Evolutionary conservation across 2,113 vertebrate species (phyloP), one percentile per base, ranked within the genome.

Genomic region (Perca schrenkii): DNA sequence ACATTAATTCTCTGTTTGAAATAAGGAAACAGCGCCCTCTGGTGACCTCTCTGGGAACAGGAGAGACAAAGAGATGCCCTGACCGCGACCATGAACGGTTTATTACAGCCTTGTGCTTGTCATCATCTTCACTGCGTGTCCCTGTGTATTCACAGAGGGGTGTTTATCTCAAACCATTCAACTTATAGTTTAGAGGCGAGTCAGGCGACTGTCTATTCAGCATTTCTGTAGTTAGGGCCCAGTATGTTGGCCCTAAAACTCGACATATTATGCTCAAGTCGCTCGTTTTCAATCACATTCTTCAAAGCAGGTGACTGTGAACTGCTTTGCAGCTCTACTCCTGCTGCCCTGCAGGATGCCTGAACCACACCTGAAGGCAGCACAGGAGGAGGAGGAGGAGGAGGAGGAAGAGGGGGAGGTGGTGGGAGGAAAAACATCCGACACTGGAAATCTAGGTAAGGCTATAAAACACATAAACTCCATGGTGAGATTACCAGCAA

Each of bases 361-460:
- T 69, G 88, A 91, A 90, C 92, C 92, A 91, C 93, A 93, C 92
- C 93, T 94, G 94, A 89, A 86, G 88, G 71, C 63, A 72, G 79
- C 54, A 21, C 60, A 73, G 71, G 65, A 66, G 25, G 58, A 50
- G 47, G 69, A 25, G 28, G 70, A 50, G 60, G 70, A 56, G 16
- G 63, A 40, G 36, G 78, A 36, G 74, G 64, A 7, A 43, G 67
- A 34, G n/a, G 34, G 3, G 64, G 77, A 17, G 61, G 67, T 14
- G n/a, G 34, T 34, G 34, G 43, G 11, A 31, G 40, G 63, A 50
- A 70, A 83, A 82, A 74, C 52, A 75, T 43, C 61, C 58, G 21
- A 79, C 47, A 17, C 52, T 85, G 54, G 43, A 79, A 70, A 82
- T 77, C 10, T 74, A n/a, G 17, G 6, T 25, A 40, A 77, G 2